phyloP scores from a whole-genome alignment of 2,888 invertebrate species.

The Drosophila subquinaria region DNA sequence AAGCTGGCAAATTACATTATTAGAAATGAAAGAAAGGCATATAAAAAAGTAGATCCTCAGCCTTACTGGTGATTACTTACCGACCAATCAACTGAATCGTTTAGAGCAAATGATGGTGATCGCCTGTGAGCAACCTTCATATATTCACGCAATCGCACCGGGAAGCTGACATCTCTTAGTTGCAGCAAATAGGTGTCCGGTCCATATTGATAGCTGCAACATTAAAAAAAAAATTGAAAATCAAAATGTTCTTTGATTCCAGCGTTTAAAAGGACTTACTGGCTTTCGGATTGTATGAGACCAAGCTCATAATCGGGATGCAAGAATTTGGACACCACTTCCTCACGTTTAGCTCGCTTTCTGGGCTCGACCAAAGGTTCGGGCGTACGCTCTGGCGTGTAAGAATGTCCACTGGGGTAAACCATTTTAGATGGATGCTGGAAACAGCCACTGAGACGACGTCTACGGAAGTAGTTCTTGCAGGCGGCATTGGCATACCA shows the following conservation, averaged over 20 bases:
- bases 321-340: conserved; percentile 91
- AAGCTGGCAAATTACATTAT: conserved; percentile 86
- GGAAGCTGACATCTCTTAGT: conserved; percentile 96
- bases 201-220: conserved; percentile 94
- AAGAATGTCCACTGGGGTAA: conserved; percentile 93
- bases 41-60: background rate
- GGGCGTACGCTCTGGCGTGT: conserved; percentile 92
- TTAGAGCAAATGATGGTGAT: conserved; percentile 90
- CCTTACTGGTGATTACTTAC: conserved; percentile 86
- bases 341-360: conserved; percentile 88
- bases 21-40: background rate
- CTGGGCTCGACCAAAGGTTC: conserved; percentile 86
- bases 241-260: too few relatives aligned
- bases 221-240: too few relatives aligned
- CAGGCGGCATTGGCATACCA: conserved; percentile 96
- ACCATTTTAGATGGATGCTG: conserved; percentile 97
- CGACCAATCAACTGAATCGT: conserved; percentile 92
- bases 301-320: conserved; percentile 95
- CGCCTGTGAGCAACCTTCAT: conserved; percentile 96
- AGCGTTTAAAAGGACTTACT: conserved; percentile 87
- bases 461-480: conserved; percentile 93
- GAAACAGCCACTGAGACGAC: conserved; percentile 93
- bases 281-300: conserved; percentile 92
- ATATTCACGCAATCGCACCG: conserved; percentile 96
- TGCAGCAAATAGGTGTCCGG: conserved; percentile 98